Base-by-base conservation (phyloP, 1,140 invertebrate genomes). In the Aphelinus atriplicis region DNA sequence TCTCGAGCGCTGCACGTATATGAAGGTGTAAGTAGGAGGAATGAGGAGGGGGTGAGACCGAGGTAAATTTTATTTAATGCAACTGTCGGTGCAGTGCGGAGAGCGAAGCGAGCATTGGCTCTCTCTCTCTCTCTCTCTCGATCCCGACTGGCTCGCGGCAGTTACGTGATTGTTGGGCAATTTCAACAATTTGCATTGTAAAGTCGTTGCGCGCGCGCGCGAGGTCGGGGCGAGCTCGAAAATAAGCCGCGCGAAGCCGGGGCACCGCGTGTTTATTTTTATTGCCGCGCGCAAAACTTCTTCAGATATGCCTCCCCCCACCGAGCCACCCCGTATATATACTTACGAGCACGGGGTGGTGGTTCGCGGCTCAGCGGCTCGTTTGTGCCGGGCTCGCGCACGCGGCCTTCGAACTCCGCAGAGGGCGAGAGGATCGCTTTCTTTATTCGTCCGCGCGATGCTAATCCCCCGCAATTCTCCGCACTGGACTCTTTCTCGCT, bases 171-270 rank as follows among this genome's bases (percentile, higher is more conserved):
- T 74, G 68, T 71, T 61, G 68, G 68, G 67, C 72, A 74, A 77
- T 77, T 77, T 77, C 71, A 68, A 77, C 76, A 77, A 77, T 77
- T 77, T 77, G 76, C 76, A 77, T 77, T 77, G 72, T 77, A 74
- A 71, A 74, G 68, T 71, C 71, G 71, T 71, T 74, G 69, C 66
- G 55, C 47, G 55, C 47, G 3, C 46, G 48, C n/a, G 42, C n/a
- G n/a, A 6, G 6, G 57, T 26, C 46, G 53, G 50, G 63, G 26
- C 55, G 9, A 71, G 55, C 71, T 64, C 62, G 62, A 42, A 7
- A 58, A n/a, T 63, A 63, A 48, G 45, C 45, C 26, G 26, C 26
- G 26, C 26, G 0, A 26, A 26, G 26, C 26, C 26, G 26, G 26
- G 26, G 26, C 26, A 26, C 26, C 26, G 26, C 26, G 26, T 26